A percentile compares a stretch with the other conserved stretches of the same genome.
phyloP scores from a whole-genome alignment of 2,797 vertebrate species.

The Coluber constrictor region DNA sequence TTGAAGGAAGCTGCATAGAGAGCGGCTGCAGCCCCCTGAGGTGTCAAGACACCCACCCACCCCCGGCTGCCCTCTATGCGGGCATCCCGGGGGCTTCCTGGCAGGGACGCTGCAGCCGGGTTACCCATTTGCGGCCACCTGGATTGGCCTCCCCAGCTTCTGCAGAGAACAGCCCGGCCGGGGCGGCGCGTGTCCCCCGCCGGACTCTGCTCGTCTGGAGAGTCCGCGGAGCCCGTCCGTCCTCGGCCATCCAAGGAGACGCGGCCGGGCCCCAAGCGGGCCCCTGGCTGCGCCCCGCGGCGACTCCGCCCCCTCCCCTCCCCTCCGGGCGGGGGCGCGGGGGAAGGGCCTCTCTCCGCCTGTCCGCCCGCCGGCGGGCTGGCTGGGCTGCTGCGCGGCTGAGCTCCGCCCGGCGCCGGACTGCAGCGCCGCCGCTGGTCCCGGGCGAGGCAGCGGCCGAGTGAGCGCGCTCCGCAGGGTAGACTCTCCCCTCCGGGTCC shows the following conservation, averaged over 20 bases:
- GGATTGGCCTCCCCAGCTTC: background rate
- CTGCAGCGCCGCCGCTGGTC: background rate
- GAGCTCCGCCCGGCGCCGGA: background rate
- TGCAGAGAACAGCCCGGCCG: background rate
- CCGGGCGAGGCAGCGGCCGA: background rate
- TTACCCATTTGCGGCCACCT: background rate
- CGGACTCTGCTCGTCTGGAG: background rate
- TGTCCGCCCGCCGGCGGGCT: background rate
- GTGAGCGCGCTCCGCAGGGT: background rate
- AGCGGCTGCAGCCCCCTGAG: background rate
- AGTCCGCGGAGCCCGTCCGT: background rate
- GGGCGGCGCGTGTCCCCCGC: background rate
- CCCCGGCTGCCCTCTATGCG: background rate
- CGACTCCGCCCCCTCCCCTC: background rate
- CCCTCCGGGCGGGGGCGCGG: background rate
- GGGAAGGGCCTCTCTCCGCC: background rate
- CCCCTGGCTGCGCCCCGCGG: background rate
- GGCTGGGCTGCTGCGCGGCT: background rate
- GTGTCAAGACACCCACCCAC: background rate
- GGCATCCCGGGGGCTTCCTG: no score
- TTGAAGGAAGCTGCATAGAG: background rate
- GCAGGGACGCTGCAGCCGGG: background rate
- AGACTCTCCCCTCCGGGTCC: background rate
- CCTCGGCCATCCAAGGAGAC: background rate
- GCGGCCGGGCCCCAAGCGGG: background rate